Percentiles rank a stretch among this genome's conserved stretches.
phyloP scores from a whole-genome alignment of 1,140 invertebrate genomes.

The Diorhabda sublineata region DNA sequence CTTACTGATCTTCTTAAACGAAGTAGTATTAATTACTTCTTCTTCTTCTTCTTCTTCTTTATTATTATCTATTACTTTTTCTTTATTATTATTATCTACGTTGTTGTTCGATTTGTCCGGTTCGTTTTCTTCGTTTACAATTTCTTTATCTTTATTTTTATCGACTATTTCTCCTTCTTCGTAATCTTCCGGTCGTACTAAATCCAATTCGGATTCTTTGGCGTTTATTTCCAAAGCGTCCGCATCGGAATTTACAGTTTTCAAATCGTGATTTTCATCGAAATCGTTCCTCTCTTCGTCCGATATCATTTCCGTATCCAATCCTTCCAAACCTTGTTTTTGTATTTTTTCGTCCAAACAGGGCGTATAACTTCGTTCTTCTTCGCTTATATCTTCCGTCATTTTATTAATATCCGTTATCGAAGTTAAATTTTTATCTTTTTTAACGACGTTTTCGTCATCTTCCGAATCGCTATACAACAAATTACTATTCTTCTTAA shows the following conservation, averaged over 20 bases:
- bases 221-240: slow-evolving; percentile 47
- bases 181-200: slow-evolving; percentile 43
- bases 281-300: slow-evolving; percentile 59
- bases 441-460: slow-evolving; percentile 40
- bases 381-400: slow-evolving; percentile 56
- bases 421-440: slow-evolving; percentile 30
- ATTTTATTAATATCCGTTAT: slow-evolving; percentile 49
- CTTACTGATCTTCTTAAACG: slow-evolving; percentile 79
- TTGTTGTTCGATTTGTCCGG: slow-evolving; percentile 40
- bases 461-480: slow-evolving; percentile 45
- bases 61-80: slow-evolving; percentile 37
- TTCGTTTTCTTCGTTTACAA: slow-evolving; percentile 21
- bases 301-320: slow-evolving; percentile 69
- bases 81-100: neutral
- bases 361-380: slow-evolving; percentile 62
- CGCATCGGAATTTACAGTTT: slow-evolving; percentile 42
- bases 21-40: slow-evolving; percentile 48
- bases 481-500: neutral
- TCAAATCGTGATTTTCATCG: slow-evolving; percentile 51
- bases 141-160: slow-evolving; percentile 53
- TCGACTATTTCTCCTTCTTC: slow-evolving; percentile 57
- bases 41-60: slow-evolving; percentile 46
- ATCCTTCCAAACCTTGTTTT: slow-evolving; percentile 52
- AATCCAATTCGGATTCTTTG: slow-evolving; percentile 45
- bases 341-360: slow-evolving; percentile 55